Evolutionary conservation across 2,113 vertebrate genomes (phyloP).

Genomic region (Riparia riparia): DNA sequence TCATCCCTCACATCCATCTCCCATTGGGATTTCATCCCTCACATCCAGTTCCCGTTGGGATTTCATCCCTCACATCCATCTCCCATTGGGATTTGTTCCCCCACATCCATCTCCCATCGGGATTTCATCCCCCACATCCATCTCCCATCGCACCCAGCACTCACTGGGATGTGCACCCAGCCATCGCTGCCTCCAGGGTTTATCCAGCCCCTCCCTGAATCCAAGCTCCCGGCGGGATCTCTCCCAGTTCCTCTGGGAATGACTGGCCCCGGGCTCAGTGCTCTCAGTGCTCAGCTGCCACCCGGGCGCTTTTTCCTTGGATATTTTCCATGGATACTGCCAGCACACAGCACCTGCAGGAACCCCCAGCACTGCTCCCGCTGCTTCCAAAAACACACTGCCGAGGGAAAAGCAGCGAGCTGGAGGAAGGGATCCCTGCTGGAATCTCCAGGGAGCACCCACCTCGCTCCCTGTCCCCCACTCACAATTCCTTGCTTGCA

Average conservation of each 20-base stretch:
- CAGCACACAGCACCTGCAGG: rapidly evolving
- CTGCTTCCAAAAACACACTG: neutral
- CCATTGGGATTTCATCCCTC: no score
- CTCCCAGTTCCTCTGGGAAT: neutral
- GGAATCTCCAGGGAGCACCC: neutral
- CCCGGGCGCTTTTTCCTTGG: rapidly evolving
- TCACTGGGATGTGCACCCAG: rapidly evolving
- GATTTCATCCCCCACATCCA: neutral
- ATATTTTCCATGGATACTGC: neutral
- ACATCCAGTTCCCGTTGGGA: rapidly evolving
- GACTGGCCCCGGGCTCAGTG: rapidly evolving
- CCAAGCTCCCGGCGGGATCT: rapidly evolving
- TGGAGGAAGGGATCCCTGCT: neutral
- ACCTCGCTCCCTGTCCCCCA: neutral
- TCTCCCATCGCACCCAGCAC: rapidly evolving
- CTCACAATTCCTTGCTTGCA: neutral
- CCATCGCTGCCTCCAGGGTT: neutral
- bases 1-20: no score
- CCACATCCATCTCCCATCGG: rapidly evolving
- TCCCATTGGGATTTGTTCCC: no score
- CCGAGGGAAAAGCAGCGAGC: neutral
- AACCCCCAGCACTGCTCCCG: rapidly evolving
- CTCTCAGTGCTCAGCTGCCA: neutral
- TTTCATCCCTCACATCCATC: neutral
- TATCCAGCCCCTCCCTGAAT: neutral